These are phyloP conservation scores for Morpho achilles DNA, from an alignment of 2,888 invertebrate species.

Conservation along the genomic window DNA sequence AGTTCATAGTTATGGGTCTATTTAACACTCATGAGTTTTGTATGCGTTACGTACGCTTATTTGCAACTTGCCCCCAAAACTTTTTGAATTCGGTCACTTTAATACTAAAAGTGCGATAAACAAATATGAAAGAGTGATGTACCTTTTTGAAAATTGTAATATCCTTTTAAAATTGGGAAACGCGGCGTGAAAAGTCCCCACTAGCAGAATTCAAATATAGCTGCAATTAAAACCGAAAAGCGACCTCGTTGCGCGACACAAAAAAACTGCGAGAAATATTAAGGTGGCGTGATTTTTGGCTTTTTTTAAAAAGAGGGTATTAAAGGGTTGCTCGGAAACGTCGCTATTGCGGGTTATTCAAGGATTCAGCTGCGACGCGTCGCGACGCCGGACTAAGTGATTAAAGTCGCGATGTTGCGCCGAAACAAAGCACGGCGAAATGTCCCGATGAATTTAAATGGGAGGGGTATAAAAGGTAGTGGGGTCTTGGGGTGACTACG, in stretches of 20 bases:
- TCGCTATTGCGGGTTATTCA: constrained; percentile 10
- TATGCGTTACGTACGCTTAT: too few species aligned
- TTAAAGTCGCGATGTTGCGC: constrained; percentile 62
- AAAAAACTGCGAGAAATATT: constrained; percentile 33
- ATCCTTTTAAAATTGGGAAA: background rate
- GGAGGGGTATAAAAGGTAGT: constrained; percentile 48
- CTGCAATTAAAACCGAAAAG: constrained; percentile 22
- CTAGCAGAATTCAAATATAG: constrained; percentile 16
- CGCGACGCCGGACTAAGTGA: constrained; percentile 55
- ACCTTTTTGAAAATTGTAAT: background rate
- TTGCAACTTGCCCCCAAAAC: too few species aligned
- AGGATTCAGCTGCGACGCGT: constrained; percentile 37
- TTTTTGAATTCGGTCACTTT: too few species aligned
- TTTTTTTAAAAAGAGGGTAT: constrained; percentile 10
- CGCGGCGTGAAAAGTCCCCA: constrained; percentile 2
- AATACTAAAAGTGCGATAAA: background rate
- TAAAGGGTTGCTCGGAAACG: constrained; percentile 10
- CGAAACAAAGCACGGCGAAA: constrained; percentile 56
- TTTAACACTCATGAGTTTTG: too few species aligned
- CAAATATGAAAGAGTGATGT: background rate
- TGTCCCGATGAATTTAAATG: constrained; percentile 71
- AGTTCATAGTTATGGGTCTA: constrained; percentile 49
- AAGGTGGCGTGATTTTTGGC: constrained; percentile 11
- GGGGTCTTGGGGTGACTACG: constrained; percentile 26
- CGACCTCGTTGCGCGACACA: constrained; percentile 15